Percentiles rank a stretch among this genome's conserved stretches.
Evolutionary conservation across 2,113 vertebrate genomes (phyloP).

Genomic region (Oreochromis niloticus): DNA sequence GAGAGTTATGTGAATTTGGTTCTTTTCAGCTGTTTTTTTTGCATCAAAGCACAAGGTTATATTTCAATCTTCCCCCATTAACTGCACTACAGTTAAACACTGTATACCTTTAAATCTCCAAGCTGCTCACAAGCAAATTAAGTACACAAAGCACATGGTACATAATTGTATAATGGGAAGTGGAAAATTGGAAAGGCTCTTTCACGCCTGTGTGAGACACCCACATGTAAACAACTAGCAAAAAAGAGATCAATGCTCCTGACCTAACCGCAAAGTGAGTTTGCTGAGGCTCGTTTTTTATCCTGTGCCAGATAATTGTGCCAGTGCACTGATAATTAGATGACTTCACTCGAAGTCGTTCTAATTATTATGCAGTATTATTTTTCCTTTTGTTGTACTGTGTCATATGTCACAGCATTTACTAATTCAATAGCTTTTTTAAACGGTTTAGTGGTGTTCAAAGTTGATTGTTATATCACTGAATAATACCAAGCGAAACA

Average conservation of each 20-base stretch:
- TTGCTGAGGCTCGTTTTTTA: not conserved
- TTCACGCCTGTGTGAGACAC: not conserved
- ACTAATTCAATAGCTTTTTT: constrained; percentile 19
- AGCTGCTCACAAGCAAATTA: not conserved
- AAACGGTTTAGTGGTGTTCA: not conserved
- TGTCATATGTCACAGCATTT: not conserved
- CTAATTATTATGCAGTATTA: not conserved
- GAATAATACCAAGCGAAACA: constrained; percentile 10
- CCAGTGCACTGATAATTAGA: not conserved
- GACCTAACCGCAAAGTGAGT: not conserved
- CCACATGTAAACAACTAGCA: constrained; percentile 19
- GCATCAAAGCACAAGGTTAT: not conserved
- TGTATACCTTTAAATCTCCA: not conserved
- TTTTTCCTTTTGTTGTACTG: not conserved
- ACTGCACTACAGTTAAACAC: not conserved
- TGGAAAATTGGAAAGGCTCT: not conserved
- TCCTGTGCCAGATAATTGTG: not conserved
- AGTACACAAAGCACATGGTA: not conserved
- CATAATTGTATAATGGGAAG: not conserved
- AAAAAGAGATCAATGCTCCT: not conserved
- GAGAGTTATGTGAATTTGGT: not conserved
- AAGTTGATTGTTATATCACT: not conserved
- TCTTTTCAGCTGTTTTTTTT: not conserved
- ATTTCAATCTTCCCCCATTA: not conserved
- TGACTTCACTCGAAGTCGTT: not conserved